phyloP scores from a whole-genome alignment of 2,113 vertebrate species.

The Corythaeola cristata region DNA sequence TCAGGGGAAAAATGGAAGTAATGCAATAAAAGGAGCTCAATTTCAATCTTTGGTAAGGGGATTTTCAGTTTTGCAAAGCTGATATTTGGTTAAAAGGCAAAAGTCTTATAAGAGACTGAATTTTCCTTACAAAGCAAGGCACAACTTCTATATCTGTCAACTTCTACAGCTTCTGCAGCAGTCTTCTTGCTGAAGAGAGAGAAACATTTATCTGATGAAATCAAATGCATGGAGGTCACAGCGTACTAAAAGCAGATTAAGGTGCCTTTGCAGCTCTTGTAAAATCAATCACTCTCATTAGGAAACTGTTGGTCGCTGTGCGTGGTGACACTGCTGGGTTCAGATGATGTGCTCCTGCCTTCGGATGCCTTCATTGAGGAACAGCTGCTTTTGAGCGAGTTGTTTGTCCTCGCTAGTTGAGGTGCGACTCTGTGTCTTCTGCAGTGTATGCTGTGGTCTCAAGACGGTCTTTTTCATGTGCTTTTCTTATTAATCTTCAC shows the following conservation, averaged over 20 bases:
- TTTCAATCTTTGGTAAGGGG: not conserved
- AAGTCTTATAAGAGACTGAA: not conserved
- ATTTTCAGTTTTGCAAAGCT: not conserved
- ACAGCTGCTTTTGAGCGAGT: not conserved
- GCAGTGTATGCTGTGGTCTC: not conserved
- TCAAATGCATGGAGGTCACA: not conserved
- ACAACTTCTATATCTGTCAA: not conserved
- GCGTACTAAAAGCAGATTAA: not conserved
- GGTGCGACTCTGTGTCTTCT: not conserved
- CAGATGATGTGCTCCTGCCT: not conserved
- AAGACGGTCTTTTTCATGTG: not conserved
- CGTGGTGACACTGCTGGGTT: accelerated
- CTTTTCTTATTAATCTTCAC: not conserved
- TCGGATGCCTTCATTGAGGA: accelerated
- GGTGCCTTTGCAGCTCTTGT: not conserved
- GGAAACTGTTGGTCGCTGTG: not conserved
- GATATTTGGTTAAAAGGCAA: not conserved
- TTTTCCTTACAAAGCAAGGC: not conserved
- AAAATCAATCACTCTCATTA: not conserved
- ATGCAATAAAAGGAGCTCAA: not conserved
- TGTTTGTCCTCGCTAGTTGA: accelerated
- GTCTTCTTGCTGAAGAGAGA: not conserved
- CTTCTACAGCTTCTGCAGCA: not conserved
- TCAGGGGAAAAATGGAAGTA: not conserved
- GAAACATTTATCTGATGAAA: not conserved